These are phyloP conservation scores for Paradoxurus hermaphroditus DNA, from an alignment of 2,113 vertebrate species.

Conservation along the genomic window DNA sequence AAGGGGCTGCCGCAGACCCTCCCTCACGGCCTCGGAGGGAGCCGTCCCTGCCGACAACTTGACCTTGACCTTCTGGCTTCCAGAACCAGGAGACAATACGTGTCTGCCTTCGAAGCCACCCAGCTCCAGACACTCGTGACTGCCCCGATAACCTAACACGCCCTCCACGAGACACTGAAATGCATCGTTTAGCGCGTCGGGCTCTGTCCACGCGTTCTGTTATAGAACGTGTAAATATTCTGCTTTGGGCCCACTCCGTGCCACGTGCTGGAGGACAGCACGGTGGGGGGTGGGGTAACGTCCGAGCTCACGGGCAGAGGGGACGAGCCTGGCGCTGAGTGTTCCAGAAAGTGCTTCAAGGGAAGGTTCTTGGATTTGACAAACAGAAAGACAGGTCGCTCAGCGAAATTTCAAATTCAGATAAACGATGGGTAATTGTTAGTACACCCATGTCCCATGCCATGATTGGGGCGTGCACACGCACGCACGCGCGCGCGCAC, in stretches of 20 bases:
- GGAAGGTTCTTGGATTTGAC: background rate
- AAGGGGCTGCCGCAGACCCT: accelerated
- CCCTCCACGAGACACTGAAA: accelerated
- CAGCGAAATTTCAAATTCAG: background rate
- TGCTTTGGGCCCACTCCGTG: no score
- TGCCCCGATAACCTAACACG: accelerated
- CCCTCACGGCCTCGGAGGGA: background rate
- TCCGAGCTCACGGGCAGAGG: accelerated
- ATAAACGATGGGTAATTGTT: accelerated
- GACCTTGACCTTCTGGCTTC: background rate
- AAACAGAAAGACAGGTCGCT: background rate
- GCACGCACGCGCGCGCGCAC: no score
- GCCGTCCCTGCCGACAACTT: accelerated
- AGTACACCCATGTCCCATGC: accelerated
- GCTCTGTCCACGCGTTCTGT: no score
- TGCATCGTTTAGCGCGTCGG: accelerated
- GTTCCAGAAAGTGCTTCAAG: accelerated
- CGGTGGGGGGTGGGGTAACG: accelerated
- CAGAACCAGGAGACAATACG: accelerated
- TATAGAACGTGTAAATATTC: accelerated
- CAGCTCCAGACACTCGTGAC: accelerated
- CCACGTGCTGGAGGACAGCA: accelerated
- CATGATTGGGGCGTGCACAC: background rate
- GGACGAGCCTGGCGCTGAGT: accelerated
- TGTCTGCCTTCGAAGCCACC: accelerated